Conservation (phyloP, 2,888 invertebrate genomes). For the Lasioglossum oenotherae region DNA sequence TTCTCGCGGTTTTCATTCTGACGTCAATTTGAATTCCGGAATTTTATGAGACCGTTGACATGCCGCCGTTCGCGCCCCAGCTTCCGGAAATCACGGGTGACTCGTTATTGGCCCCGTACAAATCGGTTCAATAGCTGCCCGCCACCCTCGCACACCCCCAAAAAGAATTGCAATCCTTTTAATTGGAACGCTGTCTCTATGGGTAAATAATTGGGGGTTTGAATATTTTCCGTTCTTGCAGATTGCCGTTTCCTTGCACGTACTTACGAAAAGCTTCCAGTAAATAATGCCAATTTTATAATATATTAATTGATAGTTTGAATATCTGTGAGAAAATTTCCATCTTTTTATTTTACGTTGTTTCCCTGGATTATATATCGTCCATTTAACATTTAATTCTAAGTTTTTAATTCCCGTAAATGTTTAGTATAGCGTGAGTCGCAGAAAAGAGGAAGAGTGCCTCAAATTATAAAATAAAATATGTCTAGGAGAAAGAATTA, state of each 20-base stretch:
- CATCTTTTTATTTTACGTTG: background rate
- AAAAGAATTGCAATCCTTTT: slow-evolving; percentile 16
- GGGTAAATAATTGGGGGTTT: slow-evolving; percentile 10
- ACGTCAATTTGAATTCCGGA: slow-evolving; percentile 63
- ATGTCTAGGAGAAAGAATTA: background rate
- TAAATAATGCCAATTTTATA: background rate
- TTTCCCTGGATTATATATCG: background rate
- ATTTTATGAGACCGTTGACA: slow-evolving; percentile 63
- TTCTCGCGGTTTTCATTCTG: slow-evolving; percentile 29
- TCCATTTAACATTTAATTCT: background rate
- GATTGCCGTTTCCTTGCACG: background rate
- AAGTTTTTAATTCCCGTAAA: background rate
- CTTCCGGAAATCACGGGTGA: slow-evolving; percentile 39
- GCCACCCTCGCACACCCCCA: background rate
- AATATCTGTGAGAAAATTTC: background rate
- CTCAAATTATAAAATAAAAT: background rate
- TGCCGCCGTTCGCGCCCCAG: slow-evolving; percentile 7
- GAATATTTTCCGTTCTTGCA: background rate
- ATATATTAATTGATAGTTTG: background rate
- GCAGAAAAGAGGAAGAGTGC: background rate
- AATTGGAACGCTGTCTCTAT: slow-evolving; percentile 7
- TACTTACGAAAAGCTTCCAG: background rate
- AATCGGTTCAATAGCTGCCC: slow-evolving; percentile 16
- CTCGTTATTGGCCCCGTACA: slow-evolving; percentile 47
- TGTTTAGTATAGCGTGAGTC: background rate